Conservation (phyloP, 2,113 vertebrate species). For the Psophia crepitans region DNA sequence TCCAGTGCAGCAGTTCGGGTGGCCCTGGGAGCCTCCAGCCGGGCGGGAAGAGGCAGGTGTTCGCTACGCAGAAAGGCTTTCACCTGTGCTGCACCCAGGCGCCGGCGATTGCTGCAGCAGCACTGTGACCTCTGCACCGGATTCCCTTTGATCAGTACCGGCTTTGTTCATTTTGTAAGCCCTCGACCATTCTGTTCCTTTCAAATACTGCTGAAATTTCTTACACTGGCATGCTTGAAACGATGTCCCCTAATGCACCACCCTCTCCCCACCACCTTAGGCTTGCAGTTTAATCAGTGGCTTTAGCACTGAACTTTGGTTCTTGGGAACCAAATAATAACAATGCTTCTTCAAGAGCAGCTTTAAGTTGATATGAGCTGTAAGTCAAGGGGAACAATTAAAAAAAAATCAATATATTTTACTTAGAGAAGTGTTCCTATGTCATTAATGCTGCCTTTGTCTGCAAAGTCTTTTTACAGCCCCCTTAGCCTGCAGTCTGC, state of each 20-base stretch:
- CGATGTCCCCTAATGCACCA: background rate
- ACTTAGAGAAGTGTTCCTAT: fast-evolving
- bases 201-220: background rate
- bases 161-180: background rate
- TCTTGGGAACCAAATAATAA: background rate
- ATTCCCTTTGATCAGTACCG: fast-evolving
- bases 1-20: background rate
- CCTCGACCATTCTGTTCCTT: background rate
- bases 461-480: background rate
- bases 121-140: fast-evolving
- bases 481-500: background rate
- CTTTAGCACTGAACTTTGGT: background rate
- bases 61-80: fast-evolving
- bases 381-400: background rate
- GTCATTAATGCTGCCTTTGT: background rate
- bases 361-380: fast-evolving
- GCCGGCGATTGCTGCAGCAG: background rate
- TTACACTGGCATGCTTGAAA: background rate
- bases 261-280: background rate
- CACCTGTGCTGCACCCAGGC: fast-evolving
- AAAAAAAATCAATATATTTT: background rate
- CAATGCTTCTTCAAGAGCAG: background rate
- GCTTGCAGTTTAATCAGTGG: background rate
- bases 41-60: fast-evolving
- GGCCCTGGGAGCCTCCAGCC: background rate